Conservation (phyloP, 2,888 invertebrate genomes). For the Sialis lutaria region DNA sequence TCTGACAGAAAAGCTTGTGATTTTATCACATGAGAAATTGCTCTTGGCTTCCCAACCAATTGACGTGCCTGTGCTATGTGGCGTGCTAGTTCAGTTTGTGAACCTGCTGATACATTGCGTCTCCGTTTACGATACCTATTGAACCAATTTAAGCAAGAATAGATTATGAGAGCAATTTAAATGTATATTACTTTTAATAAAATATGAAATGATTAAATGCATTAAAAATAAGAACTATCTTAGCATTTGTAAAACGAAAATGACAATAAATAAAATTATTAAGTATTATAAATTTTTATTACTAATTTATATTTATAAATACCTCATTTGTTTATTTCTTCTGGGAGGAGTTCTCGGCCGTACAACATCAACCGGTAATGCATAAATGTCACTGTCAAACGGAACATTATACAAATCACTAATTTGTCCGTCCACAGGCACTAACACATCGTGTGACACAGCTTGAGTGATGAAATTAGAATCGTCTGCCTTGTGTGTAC, state of each 20-base stretch:
- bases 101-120: slow-evolving; percentile 30
- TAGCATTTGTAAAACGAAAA: too few relatives aligned
- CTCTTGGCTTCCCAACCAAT: slow-evolving; percentile 22
- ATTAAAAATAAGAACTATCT: too few relatives aligned
- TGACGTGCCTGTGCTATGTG: slow-evolving; percentile 23
- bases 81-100: slow-evolving; percentile 24
- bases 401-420: slow-evolving; percentile 78
- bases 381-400: slow-evolving; percentile 75
- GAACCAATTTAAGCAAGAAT: too few relatives aligned
- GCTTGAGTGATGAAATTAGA: slow-evolving; percentile 79
- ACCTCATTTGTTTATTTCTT: slow-evolving; percentile 26
- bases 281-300: too few relatives aligned
- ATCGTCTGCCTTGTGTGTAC: slow-evolving; percentile 61
- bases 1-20: slow-evolving; percentile 23
- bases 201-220: too few relatives aligned
- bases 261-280: too few relatives aligned
- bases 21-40: slow-evolving; percentile 22
- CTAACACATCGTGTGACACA: slow-evolving; percentile 69
- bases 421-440: slow-evolving; percentile 49
- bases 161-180: too few relatives aligned
- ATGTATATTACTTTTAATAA: too few relatives aligned
- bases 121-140: slow-evolving; percentile 21
- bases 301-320: slow-evolving; percentile 10
- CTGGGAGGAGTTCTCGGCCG: slow-evolving; percentile 34
- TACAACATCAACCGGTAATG: slow-evolving; percentile 69